Evolutionary conservation across 2,797 vertebrate species (phyloP).

Genomic region (Acrossocheilus wenchowensis): DNA sequence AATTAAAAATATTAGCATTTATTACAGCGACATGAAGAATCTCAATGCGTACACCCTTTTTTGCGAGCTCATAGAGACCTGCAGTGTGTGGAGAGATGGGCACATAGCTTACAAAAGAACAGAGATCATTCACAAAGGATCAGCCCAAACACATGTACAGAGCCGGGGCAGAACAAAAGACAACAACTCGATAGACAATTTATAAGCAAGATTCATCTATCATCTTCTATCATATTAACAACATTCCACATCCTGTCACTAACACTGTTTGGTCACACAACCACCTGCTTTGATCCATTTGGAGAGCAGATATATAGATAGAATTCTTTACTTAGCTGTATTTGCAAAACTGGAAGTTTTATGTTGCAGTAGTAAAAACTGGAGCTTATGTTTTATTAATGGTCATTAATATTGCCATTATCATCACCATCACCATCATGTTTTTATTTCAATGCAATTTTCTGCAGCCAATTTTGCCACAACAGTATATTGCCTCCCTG

Average conservation of each 20-base stretch:
- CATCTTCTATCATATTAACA: slow-evolving; percentile 41
- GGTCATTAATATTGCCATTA: slow-evolving; percentile 8
- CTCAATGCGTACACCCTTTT: slow-evolving; percentile 78
- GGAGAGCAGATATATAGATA: slow-evolving; percentile 26
- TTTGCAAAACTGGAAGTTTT: not conserved
- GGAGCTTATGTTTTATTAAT: slow-evolving; percentile 13
- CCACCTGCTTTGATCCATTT: slow-evolving; percentile 25
- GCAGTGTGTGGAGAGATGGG: slow-evolving; percentile 68
- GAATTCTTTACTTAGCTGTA: slow-evolving; percentile 5
- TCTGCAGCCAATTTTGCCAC: not conserved
- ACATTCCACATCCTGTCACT: slow-evolving; percentile 22
- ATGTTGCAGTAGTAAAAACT: slow-evolving; percentile 12
- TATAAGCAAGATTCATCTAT: slow-evolving; percentile 38
- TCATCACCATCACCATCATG: not conserved
- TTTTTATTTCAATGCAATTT: slow-evolving; percentile 5
- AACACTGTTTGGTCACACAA: slow-evolving; percentile 36
- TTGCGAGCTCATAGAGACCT: slow-evolving; percentile 75
- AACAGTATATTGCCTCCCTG: not conserved
- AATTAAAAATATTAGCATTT: slow-evolving; percentile 87
- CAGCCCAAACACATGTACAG: slow-evolving; percentile 45
- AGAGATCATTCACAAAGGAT: slow-evolving; percentile 66
- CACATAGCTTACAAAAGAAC: slow-evolving; percentile 66
- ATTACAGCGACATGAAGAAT: slow-evolving; percentile 84
- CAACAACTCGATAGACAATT: slow-evolving; percentile 33
- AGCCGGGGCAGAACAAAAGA: slow-evolving; percentile 38